These are phyloP conservation scores for Cydia fagiglandana DNA, from an alignment of 1,140 invertebrate species.

Conservation along the genomic window DNA sequence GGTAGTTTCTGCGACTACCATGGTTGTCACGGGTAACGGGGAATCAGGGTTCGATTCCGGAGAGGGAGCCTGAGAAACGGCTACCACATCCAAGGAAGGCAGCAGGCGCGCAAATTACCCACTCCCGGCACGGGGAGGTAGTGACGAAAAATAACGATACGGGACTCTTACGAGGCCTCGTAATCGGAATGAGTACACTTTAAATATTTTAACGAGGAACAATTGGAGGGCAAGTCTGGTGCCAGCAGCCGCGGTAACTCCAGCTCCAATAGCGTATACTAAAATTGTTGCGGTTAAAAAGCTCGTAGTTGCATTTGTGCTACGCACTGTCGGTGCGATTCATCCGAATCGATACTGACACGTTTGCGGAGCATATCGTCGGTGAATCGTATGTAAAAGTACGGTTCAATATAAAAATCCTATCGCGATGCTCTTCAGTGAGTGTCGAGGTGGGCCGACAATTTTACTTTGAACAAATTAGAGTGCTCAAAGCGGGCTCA, in stretches of 20 bases:
- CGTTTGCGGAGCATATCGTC: constrained; percentile 72
- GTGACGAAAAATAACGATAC: constrained; percentile 95
- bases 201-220: constrained; percentile 94
- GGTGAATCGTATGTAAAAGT: constrained; percentile 65
- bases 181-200: constrained; percentile 94
- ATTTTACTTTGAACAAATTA: too few relatives aligned
- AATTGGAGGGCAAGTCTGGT: constrained; percentile 95
- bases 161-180: constrained; percentile 86
- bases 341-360: constrained; percentile 79
- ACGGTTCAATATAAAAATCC: constrained; percentile 73
- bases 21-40: constrained; percentile 90
- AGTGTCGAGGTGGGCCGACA: constrained; percentile 83
- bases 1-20: constrained; percentile 88
- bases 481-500: too few relatives aligned
- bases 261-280: constrained; percentile 95
- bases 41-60: constrained; percentile 85
- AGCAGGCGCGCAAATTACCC: constrained; percentile 94
- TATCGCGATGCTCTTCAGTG: constrained; percentile 82
- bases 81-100: constrained; percentile 96
- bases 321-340: constrained; percentile 81
- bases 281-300: constrained; percentile 91
- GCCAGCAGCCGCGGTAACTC: constrained; percentile 95
- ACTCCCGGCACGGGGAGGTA: constrained; percentile 88
- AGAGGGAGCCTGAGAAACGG: constrained; percentile 94
- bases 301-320: constrained; percentile 86